Evolutionary conservation across 2,113 vertebrate species (phyloP).

Genomic region (Peromyscus maniculatus): DNA sequence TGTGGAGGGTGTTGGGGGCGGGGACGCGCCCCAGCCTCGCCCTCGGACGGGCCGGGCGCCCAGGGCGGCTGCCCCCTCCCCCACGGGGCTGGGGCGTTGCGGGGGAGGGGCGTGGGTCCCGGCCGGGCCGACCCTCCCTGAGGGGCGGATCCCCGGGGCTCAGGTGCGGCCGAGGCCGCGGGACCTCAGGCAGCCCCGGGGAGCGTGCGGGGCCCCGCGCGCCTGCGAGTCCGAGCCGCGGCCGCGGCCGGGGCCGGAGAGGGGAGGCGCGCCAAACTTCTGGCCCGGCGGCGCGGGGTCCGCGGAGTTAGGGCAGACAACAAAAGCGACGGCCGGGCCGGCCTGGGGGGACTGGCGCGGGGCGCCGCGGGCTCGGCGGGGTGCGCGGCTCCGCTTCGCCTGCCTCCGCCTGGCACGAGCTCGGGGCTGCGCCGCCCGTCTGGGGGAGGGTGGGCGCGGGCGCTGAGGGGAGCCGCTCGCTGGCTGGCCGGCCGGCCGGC

Average conservation of each 20-base stretch:
- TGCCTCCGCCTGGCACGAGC: slow-evolving; percentile 77
- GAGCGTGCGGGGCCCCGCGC: not conserved
- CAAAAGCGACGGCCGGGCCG: slow-evolving; percentile 68
- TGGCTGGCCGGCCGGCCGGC: not conserved
- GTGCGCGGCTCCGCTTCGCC: slow-evolving; percentile 67
- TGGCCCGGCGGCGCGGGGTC: slow-evolving; percentile 32
- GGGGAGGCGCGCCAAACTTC: slow-evolving; percentile 77
- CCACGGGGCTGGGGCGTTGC: slow-evolving; percentile 72
- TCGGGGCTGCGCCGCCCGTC: slow-evolving; percentile 65
- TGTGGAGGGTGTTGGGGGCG: slow-evolving; percentile 38
- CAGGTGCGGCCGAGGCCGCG: slow-evolving; percentile 44
- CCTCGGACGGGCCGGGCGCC: not conserved
- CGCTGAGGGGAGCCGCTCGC: slow-evolving; percentile 15
- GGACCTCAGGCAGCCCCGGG: not conserved
- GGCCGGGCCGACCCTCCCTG: not conserved
- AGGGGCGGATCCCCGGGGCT: slow-evolving; percentile 69
- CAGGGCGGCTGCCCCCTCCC: slow-evolving; percentile 67
- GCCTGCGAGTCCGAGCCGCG: not conserved
- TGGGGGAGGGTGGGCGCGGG: slow-evolving; percentile 68
- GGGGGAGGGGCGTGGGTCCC: slow-evolving; percentile 71
- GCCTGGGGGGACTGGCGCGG: slow-evolving; percentile 29
- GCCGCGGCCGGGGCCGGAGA: not conserved
- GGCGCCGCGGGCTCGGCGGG: slow-evolving; percentile 20
- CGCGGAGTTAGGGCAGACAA: slow-evolving; percentile 67
- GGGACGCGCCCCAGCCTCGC: slow-evolving; percentile 58